Conservation (phyloP, 2,113 vertebrate genomes). For the Calyptommatus sinebrachiatus region DNA sequence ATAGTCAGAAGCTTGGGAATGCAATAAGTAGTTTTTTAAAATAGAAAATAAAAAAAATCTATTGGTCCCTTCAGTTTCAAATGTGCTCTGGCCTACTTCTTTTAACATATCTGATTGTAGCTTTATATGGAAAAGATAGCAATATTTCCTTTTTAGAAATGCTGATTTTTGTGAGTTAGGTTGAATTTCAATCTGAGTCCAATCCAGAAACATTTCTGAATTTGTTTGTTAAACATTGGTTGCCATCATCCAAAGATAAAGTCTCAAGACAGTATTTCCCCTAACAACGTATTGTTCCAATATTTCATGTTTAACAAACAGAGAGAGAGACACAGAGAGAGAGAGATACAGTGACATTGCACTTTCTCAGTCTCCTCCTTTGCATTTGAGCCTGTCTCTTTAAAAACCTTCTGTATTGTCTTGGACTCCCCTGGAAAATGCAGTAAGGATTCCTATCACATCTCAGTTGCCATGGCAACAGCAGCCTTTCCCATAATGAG, state of each 20-base stretch:
- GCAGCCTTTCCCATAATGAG: constrained; percentile 90
- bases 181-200: accelerated
- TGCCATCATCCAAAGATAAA: constrained; percentile 13
- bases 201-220: constrained; percentile 44
- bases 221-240: constrained; percentile 25
- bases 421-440: constrained; percentile 82
- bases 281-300: neutral
- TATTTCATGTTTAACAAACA: neutral
- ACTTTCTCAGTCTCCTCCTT: constrained; percentile 55
- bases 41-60: too few relatives aligned
- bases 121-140: too few relatives aligned
- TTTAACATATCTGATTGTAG: too few relatives aligned
- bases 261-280: constrained; percentile 45
- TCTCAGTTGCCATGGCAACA: constrained; percentile 92
- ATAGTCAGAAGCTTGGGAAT: too few relatives aligned
- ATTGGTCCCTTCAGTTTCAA: too few relatives aligned
- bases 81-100: too few relatives aligned
- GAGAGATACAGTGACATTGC: constrained; percentile 19
- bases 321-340: constrained; percentile 6
- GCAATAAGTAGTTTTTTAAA: too few relatives aligned
- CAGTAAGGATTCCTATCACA: constrained; percentile 88
- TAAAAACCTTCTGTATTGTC: constrained; percentile 80
- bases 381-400: constrained; percentile 69
- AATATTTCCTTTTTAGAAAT: neutral
- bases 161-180: neutral